phyloP scores from a whole-genome alignment of 2,797 vertebrate species.

The Eulemur albifrons region DNA sequence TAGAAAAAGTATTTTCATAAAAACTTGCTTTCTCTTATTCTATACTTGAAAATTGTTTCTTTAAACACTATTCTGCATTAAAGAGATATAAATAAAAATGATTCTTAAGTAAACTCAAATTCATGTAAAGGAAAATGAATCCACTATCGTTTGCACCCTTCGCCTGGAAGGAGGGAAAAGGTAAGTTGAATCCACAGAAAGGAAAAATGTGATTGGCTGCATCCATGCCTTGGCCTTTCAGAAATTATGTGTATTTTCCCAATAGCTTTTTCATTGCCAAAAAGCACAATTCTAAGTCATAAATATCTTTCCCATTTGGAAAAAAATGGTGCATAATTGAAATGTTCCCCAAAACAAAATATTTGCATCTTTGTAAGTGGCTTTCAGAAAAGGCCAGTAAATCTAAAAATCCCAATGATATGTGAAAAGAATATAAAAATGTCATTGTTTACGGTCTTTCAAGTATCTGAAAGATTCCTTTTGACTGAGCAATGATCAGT shows the following conservation, averaged over 20 bases:
- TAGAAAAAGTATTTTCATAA: constrained; percentile 73
- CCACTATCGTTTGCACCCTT: neutral
- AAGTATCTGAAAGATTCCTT: neutral
- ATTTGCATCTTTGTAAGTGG: constrained; percentile 36
- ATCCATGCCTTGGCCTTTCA: neutral
- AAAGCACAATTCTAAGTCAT: constrained; percentile 25
- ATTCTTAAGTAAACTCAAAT: constrained; percentile 1
- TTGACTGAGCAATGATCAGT: neutral
- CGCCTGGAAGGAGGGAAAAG: neutral
- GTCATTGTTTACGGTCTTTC: neutral
- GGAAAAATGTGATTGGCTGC: neutral
- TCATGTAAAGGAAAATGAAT: neutral
- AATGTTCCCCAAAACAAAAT: constrained; percentile 56
- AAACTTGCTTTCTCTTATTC: constrained; percentile 54
- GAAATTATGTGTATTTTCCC: constrained; percentile 48
- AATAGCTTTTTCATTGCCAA: constrained; percentile 16
- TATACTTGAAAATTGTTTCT: constrained; percentile 65
- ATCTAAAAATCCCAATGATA: neutral
- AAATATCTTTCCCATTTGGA: constrained; percentile 31
- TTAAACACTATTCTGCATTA: constrained; percentile 57
- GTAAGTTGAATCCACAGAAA: neutral
- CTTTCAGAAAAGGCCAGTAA: constrained; percentile 36
- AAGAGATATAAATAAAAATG: neutral
- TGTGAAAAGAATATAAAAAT: neutral
- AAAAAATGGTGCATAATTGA: constrained; percentile 21